Percentiles rank a stretch among this genome's conserved stretches.
These are phyloP conservation scores for Amiota mariae DNA, from an alignment of 2,888 invertebrate species.

Conservation along the genomic window DNA sequence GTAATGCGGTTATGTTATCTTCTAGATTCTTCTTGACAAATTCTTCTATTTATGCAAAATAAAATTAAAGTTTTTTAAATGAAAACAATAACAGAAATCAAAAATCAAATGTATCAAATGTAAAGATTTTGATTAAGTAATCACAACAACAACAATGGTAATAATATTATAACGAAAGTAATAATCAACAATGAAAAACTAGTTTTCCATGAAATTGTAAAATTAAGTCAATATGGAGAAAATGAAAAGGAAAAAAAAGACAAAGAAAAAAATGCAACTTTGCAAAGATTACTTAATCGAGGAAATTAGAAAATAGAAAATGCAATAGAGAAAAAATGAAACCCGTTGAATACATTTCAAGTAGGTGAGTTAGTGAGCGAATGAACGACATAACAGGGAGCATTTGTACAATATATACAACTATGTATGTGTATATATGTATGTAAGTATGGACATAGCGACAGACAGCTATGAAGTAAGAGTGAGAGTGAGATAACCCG, in stretches of 20 bases:
- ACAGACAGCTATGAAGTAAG: no score
- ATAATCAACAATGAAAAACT: slow-evolving; percentile 51
- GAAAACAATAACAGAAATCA: slow-evolving; percentile 32
- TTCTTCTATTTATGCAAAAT: no score
- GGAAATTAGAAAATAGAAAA: slow-evolving; percentile 3
- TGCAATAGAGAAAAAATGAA: slow-evolving; percentile 3
- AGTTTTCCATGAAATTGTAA: slow-evolving; percentile 55
- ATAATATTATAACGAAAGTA: slow-evolving; percentile 37
- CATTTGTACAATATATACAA: no score
- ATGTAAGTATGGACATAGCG: no score
- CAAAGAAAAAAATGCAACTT: slow-evolving; percentile 23
- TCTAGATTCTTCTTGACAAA: no score
- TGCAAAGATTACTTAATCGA: slow-evolving; percentile 55
- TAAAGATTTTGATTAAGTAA: slow-evolving; percentile 33
- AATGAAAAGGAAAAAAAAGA: background rate
- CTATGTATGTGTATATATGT: no score
- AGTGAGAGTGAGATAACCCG: no score
- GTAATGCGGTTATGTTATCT: no score
- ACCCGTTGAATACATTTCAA: slow-evolving; percentile 1
- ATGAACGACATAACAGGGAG: no score
- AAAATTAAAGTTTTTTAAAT: no score
- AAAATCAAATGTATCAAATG: no score
- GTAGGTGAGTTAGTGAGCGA: background rate
- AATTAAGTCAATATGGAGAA: slow-evolving; percentile 56
- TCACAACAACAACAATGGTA: slow-evolving; percentile 28